Conservation (phyloP, 1,140 invertebrate species). For the Nasonia longicornis region DNA sequence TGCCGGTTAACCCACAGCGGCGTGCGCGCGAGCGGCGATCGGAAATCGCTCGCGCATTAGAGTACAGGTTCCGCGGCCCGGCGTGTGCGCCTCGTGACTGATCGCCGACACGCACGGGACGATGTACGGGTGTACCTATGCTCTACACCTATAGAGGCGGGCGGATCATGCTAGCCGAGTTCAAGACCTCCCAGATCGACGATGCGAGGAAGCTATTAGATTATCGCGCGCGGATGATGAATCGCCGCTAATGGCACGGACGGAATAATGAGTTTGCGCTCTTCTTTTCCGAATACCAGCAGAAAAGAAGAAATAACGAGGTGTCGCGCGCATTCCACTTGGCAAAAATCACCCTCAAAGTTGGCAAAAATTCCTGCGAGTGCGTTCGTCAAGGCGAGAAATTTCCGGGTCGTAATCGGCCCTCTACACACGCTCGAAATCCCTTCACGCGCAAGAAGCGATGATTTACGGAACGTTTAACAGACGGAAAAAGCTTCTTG, state of each 20-base stretch:
- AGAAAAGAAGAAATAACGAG: too few relatives aligned
- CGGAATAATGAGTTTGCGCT: constrained; percentile 15
- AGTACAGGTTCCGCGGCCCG: neutral
- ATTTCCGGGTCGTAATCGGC: neutral
- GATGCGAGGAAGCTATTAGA: constrained; percentile 38
- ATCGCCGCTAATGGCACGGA: constrained; percentile 51
- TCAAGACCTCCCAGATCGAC: constrained; percentile 35
- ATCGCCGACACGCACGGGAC: neutral
- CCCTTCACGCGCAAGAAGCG: constrained; percentile 13
- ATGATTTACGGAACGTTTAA: constrained; percentile 42
- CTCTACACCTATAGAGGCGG: neutral
- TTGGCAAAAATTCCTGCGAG: neutral
- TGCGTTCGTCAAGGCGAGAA: constrained; percentile 4
- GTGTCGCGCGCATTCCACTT: neutral
- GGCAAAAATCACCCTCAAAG: too few relatives aligned
- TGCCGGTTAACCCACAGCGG: too few relatives aligned
- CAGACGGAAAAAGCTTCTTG: neutral
- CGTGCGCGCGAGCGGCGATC: neutral
- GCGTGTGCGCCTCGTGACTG: neutral
- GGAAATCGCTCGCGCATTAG: neutral
- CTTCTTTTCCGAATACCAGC: neutral
- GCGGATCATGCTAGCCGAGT: neutral
- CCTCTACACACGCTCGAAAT: neutral
- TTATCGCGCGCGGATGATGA: constrained; percentile 27
- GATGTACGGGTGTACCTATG: neutral